Evolutionary conservation across 2,797 vertebrate genomes (phyloP).

Genomic region (Urophycis tenuis): DNA sequence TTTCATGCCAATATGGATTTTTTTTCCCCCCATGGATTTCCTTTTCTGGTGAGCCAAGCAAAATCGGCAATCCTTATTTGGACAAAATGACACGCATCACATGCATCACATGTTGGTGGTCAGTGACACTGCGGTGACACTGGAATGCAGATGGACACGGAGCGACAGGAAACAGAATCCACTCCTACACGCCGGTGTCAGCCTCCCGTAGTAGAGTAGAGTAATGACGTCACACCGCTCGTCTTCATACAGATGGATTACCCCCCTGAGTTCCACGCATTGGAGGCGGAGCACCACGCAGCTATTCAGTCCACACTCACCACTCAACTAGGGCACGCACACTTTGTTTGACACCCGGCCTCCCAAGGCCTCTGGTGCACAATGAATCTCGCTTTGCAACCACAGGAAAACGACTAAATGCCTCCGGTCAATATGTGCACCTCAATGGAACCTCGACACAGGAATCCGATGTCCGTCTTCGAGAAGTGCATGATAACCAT

Average conservation of each 20-base stretch:
- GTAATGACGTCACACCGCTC: neutral
- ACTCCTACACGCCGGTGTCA: neutral
- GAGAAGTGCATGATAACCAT: too few relatives aligned
- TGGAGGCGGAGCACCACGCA: neutral
- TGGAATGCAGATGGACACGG: neutral
- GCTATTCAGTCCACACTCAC: neutral
- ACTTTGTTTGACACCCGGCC: neutral
- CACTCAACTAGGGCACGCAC: neutral
- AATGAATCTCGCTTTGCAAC: too few relatives aligned
- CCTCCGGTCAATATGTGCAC: too few relatives aligned
- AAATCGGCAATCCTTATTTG: neutral
- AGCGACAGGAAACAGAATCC: neutral
- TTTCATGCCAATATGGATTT: too few relatives aligned
- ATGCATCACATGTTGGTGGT: neutral
- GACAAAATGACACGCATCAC: neutral
- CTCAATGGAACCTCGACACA: too few relatives aligned
- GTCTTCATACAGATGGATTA: neutral
- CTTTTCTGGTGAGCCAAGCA: neutral
- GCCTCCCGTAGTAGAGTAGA: neutral
- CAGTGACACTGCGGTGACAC: neutral
- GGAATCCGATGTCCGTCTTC: too few relatives aligned
- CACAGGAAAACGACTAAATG: too few relatives aligned
- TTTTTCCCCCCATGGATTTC: neutral
- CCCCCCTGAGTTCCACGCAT: neutral
- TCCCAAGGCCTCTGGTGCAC: too few relatives aligned